Evolutionary conservation across 1,140 invertebrate species (phyloP).

Genomic region (Diachasma alloeum): DNA sequence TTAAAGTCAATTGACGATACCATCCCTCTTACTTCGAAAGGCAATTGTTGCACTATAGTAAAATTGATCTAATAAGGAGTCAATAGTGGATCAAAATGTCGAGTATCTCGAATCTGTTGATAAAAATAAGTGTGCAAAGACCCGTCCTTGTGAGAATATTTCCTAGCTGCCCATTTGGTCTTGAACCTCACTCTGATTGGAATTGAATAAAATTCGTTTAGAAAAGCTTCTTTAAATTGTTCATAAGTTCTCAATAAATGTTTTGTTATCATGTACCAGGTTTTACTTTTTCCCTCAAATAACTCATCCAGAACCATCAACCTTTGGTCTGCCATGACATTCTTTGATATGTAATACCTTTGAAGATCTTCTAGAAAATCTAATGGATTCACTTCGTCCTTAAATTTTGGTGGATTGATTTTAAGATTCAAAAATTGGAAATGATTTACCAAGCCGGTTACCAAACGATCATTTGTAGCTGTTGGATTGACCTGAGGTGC

Average conservation of each 20-base stretch:
- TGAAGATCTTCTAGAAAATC: too few species aligned
- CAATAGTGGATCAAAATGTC: constrained; percentile 25
- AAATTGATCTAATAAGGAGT: constrained; percentile 24
- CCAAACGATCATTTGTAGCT: too few species aligned
- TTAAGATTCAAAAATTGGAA: too few species aligned
- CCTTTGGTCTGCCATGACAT: background rate
- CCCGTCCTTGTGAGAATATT: constrained; percentile 9
- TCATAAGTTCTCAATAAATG: background rate
- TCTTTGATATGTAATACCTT: too few species aligned
- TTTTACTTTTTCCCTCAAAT: background rate
- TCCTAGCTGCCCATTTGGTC: constrained; percentile 9
- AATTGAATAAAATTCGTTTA: constrained; percentile 21
- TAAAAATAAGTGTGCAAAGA: constrained; percentile 21
- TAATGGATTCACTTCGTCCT: too few species aligned
- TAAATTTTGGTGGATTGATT: too few species aligned
- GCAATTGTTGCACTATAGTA: constrained; percentile 27
- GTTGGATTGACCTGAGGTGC: too few species aligned
- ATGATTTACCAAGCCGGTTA: too few species aligned
- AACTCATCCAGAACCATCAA: constrained; percentile 6
- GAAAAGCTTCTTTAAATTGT: constrained; percentile 6
- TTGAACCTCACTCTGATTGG: constrained; percentile 6
- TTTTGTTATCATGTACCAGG: constrained; percentile 8
- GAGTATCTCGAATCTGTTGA: constrained; percentile 10
- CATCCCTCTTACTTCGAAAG: background rate
- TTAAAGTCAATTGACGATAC: constrained; percentile 15